Percentiles rank a stretch among this genome's conserved stretches.
Conservation (phyloP, 2,113 vertebrate genomes). For the Perca fluviatilis region DNA sequence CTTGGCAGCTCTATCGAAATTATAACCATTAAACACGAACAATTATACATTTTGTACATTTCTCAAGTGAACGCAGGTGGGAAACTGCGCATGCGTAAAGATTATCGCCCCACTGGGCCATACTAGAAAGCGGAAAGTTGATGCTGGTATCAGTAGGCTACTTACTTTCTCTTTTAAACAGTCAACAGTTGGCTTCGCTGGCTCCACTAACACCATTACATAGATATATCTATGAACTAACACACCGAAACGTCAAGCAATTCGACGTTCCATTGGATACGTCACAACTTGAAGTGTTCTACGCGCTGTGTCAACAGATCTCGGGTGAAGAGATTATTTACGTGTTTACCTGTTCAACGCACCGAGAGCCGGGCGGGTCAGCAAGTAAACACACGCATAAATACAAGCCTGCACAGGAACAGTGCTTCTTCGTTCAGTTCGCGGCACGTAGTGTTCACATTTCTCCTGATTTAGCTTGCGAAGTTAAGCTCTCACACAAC, state of each 20-base stretch:
- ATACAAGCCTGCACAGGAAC: accelerated
- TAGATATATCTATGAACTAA: background rate
- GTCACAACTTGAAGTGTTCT: background rate
- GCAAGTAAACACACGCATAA: background rate
- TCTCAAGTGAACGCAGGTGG: background rate
- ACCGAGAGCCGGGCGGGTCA: background rate
- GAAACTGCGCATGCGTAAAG: constrained; percentile 42
- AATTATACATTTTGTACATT: background rate
- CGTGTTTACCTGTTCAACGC: constrained; percentile 9
- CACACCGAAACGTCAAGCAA: accelerated
- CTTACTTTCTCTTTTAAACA: background rate
- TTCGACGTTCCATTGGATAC: background rate
- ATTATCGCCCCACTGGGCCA: background rate
- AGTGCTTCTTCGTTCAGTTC: accelerated
- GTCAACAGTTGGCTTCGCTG: background rate
- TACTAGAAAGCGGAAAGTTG: too few species aligned
- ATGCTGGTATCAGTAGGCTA: background rate
- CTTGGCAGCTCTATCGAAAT: background rate
- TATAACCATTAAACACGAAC: background rate
- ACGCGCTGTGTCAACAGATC: background rate
- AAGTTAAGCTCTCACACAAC: background rate
- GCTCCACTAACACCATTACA: too few species aligned
- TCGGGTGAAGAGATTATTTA: background rate
- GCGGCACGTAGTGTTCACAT: background rate
- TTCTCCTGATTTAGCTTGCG: background rate